Percentiles rank a stretch among this genome's conserved stretches.
These are phyloP conservation scores for Pocota personata DNA, from an alignment of 2,888 invertebrate species.

Conservation along the genomic window DNA sequence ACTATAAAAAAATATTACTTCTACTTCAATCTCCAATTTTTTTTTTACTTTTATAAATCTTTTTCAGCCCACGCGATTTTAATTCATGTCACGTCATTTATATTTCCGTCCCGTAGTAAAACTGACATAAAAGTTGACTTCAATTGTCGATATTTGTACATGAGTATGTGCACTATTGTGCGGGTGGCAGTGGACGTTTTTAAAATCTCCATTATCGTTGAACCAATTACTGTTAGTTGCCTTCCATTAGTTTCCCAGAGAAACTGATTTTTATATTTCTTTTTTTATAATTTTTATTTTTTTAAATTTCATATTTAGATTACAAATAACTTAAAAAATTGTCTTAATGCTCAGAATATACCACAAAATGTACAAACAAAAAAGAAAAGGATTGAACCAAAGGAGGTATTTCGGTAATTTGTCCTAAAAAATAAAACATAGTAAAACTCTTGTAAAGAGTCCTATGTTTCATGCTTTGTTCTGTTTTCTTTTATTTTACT, in stretches of 20 bases:
- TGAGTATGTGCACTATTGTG: no score
- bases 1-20: no score
- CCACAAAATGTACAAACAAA: conserved; percentile 57
- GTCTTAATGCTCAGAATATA: conserved; percentile 56
- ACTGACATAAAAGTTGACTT: no score
- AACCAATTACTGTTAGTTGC: background rate
- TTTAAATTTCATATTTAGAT: conserved; percentile 36
- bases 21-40: no score
- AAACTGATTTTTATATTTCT: background rate
- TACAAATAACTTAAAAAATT: conserved; percentile 72
- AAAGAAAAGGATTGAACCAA: background rate
- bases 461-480: background rate
- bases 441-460: background rate
- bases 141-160: no score
- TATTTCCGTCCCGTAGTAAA: no score
- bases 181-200: no score
- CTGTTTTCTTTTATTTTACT: conserved; percentile 26
- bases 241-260: background rate
- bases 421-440: background rate
- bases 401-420: background rate
- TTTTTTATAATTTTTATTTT: conserved; percentile 25
- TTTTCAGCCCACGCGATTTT: no score
- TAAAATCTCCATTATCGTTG: no score
- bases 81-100: no score
- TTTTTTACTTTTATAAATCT: no score